These are phyloP conservation scores for Drosophila cyrtoloma DNA, from an alignment of 2,888 invertebrate species.

Conservation along the genomic window DNA sequence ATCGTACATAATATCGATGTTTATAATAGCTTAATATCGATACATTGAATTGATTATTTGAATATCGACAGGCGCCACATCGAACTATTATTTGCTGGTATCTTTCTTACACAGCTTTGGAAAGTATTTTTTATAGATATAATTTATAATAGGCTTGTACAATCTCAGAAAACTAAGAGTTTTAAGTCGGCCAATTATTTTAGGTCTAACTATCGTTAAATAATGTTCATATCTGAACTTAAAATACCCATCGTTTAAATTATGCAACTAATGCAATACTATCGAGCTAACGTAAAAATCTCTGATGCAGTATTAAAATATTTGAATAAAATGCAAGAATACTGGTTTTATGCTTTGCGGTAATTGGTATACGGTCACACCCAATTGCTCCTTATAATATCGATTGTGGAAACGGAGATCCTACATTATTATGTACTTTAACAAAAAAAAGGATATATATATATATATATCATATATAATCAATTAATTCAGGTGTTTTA, in stretches of 20 bases:
- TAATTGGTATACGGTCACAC: neutral
- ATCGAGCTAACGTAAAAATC: neutral
- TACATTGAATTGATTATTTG: neutral
- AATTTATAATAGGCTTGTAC: neutral
- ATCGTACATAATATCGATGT: constrained; percentile 1
- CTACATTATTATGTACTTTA: neutral
- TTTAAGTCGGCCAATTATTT: neutral
- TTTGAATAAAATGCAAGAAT: neutral
- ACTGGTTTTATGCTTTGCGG: neutral
- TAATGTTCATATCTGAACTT: neutral
- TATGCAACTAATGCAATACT: neutral
- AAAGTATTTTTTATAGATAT: neutral
- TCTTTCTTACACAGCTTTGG: neutral
- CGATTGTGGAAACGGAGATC: neutral
- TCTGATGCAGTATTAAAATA: neutral
- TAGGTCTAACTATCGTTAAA: neutral
- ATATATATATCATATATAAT: neutral
- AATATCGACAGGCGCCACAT: neutral
- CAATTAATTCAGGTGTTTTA: neutral
- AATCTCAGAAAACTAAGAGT: neutral
- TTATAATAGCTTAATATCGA: constrained; percentile 2
- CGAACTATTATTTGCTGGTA: neutral
- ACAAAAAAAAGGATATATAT: neutral
- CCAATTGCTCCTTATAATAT: neutral
- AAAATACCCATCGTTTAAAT: neutral